Evolutionary conservation across 2,888 invertebrate species (phyloP).

Genomic region (Temnothorax rugatulus): DNA sequence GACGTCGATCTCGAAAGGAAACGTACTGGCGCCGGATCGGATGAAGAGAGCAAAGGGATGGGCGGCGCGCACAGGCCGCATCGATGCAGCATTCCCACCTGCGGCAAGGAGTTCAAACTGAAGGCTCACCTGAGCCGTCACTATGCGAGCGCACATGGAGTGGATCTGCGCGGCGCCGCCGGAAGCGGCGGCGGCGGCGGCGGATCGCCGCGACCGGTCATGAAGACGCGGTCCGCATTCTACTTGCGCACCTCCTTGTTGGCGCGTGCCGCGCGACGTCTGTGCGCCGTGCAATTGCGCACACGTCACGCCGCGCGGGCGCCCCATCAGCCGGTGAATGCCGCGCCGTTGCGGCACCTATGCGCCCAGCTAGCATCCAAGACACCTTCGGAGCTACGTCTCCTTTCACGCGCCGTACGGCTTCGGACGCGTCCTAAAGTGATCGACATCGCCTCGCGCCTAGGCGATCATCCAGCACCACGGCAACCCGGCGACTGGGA

Average conservation of each 20-base stretch:
- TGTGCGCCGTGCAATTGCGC: constrained; percentile 94
- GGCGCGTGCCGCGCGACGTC: constrained; percentile 95
- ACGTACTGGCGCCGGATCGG: constrained; percentile 83
- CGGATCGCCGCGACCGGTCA: constrained; percentile 94
- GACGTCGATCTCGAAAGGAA: constrained; percentile 84
- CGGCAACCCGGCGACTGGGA: constrained; percentile 87
- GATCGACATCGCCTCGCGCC: constrained; percentile 90
- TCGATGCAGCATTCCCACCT: constrained; percentile 96
- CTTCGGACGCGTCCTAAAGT: constrained; percentile 86
- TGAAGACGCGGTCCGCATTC: constrained; percentile 99
- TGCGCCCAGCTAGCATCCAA: constrained; percentile 83
- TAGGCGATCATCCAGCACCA: constrained; percentile 88
- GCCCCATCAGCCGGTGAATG: constrained; percentile 89
- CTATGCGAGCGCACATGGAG: constrained; percentile 96
- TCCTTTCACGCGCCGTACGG: constrained; percentile 82
- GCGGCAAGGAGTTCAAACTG: constrained; percentile 98
- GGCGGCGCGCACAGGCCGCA: constrained; percentile 92
- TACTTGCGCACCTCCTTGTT: constrained; percentile 96
- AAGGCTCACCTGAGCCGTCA: constrained; percentile 98
- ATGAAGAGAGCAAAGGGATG: constrained; percentile 86
- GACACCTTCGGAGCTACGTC: constrained; percentile 81
- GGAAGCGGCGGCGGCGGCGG: constrained; percentile 79
- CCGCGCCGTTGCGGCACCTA: constrained; percentile 84
- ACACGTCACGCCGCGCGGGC: constrained; percentile 96
- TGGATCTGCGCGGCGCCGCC: constrained; percentile 83